These are phyloP conservation scores for Eledone cirrhosa DNA, from an alignment of 2,888 invertebrate species.

Conservation along the genomic window DNA sequence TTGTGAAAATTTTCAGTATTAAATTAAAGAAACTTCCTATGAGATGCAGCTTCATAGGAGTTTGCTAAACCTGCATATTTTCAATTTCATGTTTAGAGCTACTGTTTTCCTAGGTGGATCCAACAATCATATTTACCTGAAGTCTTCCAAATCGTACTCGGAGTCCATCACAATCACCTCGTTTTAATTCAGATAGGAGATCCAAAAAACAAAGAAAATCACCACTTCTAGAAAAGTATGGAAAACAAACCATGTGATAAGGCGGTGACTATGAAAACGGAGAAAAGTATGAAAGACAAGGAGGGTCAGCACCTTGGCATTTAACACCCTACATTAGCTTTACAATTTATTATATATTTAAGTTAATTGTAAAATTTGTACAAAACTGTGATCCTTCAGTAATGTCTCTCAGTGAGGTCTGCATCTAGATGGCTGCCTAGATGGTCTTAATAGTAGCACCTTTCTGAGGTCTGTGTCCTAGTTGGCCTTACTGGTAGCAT, in stretches of 20 bases:
- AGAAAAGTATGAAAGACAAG: not conserved
- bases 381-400: too few species aligned
- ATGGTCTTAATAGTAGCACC: too few species aligned
- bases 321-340: not conserved
- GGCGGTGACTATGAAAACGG: not conserved
- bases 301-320: not conserved
- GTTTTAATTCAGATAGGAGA: conserved; percentile 94
- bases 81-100: too few species aligned
- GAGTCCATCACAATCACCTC: conserved; percentile 94
- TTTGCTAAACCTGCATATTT: too few species aligned
- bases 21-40: too few species aligned
- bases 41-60: too few species aligned
- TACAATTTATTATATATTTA: not conserved
- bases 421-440: too few species aligned
- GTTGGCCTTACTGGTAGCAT: too few species aligned
- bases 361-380: not conserved
- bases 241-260: not conserved
- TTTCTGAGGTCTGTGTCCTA: too few species aligned
- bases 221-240: conserved; percentile 72
- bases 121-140: conserved; percentile 67
- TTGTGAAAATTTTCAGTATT: too few species aligned
- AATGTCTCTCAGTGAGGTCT: too few species aligned
- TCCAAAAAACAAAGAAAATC: conserved; percentile 83
- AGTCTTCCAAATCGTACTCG: conserved; percentile 89
- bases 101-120: too few species aligned